phyloP scores from a whole-genome alignment of 2,888 invertebrate genomes.

The Metacarcinus magister region DNA sequence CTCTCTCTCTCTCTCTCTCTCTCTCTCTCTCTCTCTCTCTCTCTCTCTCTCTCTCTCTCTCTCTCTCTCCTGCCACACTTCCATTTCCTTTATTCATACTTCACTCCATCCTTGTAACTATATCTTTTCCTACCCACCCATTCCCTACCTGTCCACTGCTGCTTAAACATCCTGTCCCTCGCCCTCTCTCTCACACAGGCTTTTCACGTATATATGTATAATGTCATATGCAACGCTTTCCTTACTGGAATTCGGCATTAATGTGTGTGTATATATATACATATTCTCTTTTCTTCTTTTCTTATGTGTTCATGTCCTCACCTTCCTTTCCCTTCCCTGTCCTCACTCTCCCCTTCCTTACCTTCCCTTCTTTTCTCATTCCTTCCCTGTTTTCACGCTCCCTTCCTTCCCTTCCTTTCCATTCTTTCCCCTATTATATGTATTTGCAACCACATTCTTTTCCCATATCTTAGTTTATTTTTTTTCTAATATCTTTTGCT shows the following conservation, averaged over 20 bases:
- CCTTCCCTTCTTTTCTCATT: not conserved
- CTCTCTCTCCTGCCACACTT: not conserved
- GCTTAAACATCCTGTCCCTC: too few relatives aligned
- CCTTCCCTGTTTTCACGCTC: not conserved
- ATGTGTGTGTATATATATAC: not conserved
- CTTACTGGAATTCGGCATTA: too few relatives aligned
- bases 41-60: not conserved
- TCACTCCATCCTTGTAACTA: too few relatives aligned
- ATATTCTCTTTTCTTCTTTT: too few relatives aligned
- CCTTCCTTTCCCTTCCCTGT: not conserved
- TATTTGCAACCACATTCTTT: not conserved
- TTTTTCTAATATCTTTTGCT: not conserved
- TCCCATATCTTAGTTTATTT: too few relatives aligned
- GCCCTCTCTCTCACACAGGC: too few relatives aligned
- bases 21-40: not conserved
- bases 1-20: constrained; percentile 29
- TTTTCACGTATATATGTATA: not conserved
- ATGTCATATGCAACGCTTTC: too few relatives aligned
- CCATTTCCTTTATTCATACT: too few relatives aligned
- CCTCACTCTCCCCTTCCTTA: not conserved
- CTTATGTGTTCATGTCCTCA: too few relatives aligned
- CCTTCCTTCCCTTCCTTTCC: not conserved
- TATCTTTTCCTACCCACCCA: not conserved
- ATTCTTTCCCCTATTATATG: not conserved
- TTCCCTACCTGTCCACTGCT: too few relatives aligned